Evolutionary conservation across 2,113 vertebrate genomes (phyloP).

Genomic region (Tragelaphus scriptus): DNA sequence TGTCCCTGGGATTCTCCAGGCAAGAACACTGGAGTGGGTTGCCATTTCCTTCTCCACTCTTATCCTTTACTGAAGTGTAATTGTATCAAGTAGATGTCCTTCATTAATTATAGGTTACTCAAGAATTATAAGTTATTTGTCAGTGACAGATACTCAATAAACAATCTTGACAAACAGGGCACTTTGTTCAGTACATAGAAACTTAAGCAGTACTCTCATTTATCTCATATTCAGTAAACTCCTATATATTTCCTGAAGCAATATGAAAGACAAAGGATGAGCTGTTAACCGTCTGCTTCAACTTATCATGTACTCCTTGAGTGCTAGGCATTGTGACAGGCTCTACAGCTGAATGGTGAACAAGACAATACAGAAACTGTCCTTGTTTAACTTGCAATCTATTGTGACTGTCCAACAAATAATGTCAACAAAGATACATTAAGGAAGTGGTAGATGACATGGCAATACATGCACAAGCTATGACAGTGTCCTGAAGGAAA

Average conservation of each 20-base stretch:
- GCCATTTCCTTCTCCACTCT: not conserved
- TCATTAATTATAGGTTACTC: not conserved
- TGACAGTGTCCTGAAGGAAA: not conserved
- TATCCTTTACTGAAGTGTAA: not conserved
- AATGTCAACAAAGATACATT: not conserved
- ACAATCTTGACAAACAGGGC: not conserved
- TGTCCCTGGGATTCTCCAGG: too few relatives aligned
- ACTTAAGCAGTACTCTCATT: not conserved
- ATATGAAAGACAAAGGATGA: not conserved
- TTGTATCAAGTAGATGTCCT: not conserved
- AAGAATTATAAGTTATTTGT: not conserved
- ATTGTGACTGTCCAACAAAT: not conserved
- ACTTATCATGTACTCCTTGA: not conserved
- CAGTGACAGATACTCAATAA: not conserved
- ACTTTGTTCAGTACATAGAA: not conserved
- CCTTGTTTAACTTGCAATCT: not conserved
- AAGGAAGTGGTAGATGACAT: not conserved
- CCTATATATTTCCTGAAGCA: not conserved
- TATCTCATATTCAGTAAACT: not conserved
- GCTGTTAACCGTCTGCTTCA: not conserved
- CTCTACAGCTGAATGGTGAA: not conserved
- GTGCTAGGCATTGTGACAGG: not conserved
- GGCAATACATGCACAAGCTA: not conserved
- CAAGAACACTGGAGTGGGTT: too few relatives aligned
- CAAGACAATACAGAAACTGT: not conserved